Conservation (phyloP, 2,113 vertebrate species). For the Lepus europaeus region DNA sequence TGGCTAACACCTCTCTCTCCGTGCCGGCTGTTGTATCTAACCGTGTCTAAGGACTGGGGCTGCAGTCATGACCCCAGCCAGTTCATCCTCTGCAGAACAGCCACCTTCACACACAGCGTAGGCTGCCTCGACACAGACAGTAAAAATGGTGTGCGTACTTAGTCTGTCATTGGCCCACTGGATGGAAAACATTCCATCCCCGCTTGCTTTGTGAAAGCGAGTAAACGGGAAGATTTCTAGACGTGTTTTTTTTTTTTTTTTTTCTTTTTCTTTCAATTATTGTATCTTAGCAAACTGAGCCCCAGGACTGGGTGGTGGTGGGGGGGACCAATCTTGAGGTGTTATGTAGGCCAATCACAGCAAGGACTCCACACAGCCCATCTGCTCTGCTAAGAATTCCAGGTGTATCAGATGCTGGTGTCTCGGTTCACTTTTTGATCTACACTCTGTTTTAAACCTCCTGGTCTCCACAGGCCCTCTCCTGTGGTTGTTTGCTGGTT, state of each 20-base stretch:
- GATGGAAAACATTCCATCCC: not conserved
- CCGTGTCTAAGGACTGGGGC: too few species aligned
- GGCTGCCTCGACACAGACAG: not conserved
- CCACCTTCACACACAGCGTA: rapidly evolving
- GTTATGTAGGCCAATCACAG: not conserved
- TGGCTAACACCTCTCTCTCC: not conserved
- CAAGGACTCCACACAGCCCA: not conserved
- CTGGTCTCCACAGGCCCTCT: not conserved
- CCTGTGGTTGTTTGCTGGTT: not conserved
- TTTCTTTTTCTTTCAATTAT: not conserved
- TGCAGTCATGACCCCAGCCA: not conserved
- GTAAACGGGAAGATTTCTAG: not conserved
- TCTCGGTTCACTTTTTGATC: not conserved
- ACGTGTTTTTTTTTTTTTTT: not conserved
- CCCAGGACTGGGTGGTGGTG: not conserved
- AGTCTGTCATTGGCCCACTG: not conserved
- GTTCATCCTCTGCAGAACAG: rapidly evolving
- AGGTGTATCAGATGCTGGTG: not conserved
- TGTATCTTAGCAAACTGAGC: not conserved
- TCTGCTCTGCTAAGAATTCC: not conserved
- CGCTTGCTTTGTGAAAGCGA: not conserved
- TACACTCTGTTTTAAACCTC: not conserved
- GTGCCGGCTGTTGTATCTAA: not conserved
- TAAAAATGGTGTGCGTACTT: rapidly evolving
- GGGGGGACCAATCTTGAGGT: not conserved